Percentiles rank a stretch among this genome's conserved stretches.
Evolutionary conservation across 2,888 invertebrate species (phyloP).

Genomic region (Agrotis ipsilon): DNA sequence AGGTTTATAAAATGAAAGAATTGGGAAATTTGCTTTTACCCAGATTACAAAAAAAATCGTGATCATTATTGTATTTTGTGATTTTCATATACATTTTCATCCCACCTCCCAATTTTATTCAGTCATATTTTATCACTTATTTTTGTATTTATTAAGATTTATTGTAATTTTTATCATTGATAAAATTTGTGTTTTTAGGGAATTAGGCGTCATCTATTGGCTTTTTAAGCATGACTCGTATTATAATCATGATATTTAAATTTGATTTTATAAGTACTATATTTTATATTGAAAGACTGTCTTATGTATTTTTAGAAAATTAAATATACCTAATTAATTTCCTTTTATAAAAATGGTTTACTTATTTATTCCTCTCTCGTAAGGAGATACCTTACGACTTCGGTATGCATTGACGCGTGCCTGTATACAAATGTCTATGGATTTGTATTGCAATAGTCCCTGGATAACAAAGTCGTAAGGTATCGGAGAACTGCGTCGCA

Average conservation of each 20-base stretch:
- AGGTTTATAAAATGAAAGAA: no score
- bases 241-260: conserved; percentile 13
- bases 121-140: neutral
- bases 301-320: conserved; percentile 14
- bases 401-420: no score
- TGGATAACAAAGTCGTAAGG: no score
- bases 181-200: no score
- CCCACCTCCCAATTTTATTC: neutral
- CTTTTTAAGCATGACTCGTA: neutral
- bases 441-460: no score
- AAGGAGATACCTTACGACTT: no score
- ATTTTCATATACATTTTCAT: neutral
- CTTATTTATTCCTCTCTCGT: conserved; percentile 20
- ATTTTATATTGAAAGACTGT: conserved; percentile 10
- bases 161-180: neutral
- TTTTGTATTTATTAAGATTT: neutral
- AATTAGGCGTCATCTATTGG: no score
- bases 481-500: no score
- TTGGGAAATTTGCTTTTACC: neutral
- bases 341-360: neutral
- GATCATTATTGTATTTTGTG: conserved; percentile 2
- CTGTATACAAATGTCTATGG: no score
- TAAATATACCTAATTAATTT: conserved; percentile 6
- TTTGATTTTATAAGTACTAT: conserved; percentile 5
- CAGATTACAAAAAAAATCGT: conserved; percentile 3